Evolutionary conservation across 2,113 vertebrate species (phyloP), one percentile per base, ranked within the genome.

Genomic region (Hippopotamus amphibius): DNA sequence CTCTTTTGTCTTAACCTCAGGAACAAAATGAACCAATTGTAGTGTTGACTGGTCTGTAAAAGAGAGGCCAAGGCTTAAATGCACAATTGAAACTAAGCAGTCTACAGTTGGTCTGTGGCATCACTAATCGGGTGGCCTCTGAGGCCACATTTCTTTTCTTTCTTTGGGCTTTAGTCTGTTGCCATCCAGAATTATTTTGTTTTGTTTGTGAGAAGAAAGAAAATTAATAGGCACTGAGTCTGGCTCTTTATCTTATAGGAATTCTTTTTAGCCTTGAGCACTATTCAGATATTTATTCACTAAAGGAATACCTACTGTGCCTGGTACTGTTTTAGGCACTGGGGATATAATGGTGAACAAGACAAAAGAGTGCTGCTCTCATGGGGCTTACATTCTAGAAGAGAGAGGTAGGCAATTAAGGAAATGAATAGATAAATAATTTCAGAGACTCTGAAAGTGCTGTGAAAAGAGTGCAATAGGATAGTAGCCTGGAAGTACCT

Each of bases 1-100:
- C 55, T 72, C 33, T 41, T 96, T 85, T 92, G 10, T 82, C 57
- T 92, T 95, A 92, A 76, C 77, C 12, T 82, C 26, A 41, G 85
- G 43, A 97, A 65, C 57, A 92, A 74, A 90, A 81, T 59, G 61
- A 59, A 43, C 13, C 7, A 33, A 33, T 43, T 37, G 33, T 37
- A 30, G 0, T 83, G 43, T 61, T 79, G 41, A 41, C 65, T 30
- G 59, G 26, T 85, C 59, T 93, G 0, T 61, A 46, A 87, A 92
- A 76, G 63, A 46, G 79, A 95, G 82, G 33, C 57, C 28, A 19
- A 59, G 15, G 11, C 84, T 80, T 86, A 41, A 48, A 24, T 48
- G 89, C 2, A 33, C 63, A 37, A 6, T 57, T 59, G 65, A 93
- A 91, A 81, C 22, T 72, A 53, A 79, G n/a, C n/a, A 37, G n/a